Evolutionary conservation across 37 sponge, comb jelly and placozoan genomes (phyloP).

Genomic region (Spongilla lacustris): DNA sequence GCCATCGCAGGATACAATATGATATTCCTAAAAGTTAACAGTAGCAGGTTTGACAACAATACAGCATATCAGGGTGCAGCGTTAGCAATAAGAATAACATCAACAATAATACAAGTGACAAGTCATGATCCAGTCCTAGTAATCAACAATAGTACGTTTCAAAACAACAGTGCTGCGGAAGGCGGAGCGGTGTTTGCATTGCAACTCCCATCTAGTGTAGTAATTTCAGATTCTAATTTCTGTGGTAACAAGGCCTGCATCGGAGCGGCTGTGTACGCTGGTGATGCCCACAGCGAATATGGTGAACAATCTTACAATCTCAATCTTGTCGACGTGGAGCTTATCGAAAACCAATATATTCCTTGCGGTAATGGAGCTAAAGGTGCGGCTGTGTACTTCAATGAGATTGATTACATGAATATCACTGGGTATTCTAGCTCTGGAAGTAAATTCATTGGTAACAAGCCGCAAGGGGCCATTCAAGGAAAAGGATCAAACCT

Average conservation of each 20-base stretch:
- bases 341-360: background rate
- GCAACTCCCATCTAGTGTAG: too few species aligned
- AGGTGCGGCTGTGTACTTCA: constrained; percentile 20
- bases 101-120: too few species aligned
- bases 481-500: constrained; percentile 9
- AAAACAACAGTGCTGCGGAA: too few species aligned
- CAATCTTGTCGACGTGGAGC: constrained; percentile 21
- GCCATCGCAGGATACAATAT: constrained; percentile 4
- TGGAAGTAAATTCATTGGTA: constrained; percentile 7
- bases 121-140: too few species aligned
- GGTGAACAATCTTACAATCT: too few species aligned
- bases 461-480: constrained; percentile 23
- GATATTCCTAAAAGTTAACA: constrained; percentile 19
- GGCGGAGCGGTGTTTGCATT: too few species aligned
- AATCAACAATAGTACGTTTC: too few species aligned
- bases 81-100: too few species aligned
- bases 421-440: constrained; percentile 17
- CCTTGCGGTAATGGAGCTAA: background rate
- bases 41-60: background rate
- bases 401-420: constrained; percentile 6
- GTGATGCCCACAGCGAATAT: too few species aligned
- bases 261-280: too few species aligned
- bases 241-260: too few species aligned
- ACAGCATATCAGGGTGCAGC: constrained; percentile 4
- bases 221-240: too few species aligned